A percentile compares a stretch with the other conserved stretches of the same genome.
These are phyloP conservation scores for Palythoa heliodiscus DNA, from an alignment of 92 coral and sea anemone genomes.

Conservation along the genomic window DNA sequence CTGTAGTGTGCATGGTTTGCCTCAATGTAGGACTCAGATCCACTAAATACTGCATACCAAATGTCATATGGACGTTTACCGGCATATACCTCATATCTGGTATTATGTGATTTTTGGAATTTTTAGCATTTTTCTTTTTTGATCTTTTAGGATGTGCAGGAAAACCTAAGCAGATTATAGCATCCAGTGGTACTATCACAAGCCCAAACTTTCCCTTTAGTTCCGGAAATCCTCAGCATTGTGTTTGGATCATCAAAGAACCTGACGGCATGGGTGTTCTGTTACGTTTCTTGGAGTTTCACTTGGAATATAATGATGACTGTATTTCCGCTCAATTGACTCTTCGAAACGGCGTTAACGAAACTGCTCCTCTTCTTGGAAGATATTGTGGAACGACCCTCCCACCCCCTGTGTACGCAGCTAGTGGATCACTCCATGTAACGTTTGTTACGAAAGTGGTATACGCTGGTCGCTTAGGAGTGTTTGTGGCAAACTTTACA, in stretches of 20 bases:
- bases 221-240: background rate
- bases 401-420: background rate
- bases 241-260: slow-evolving; percentile 15
- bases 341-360: slow-evolving; percentile 9
- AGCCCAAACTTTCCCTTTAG: slow-evolving; percentile 27
- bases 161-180: background rate
- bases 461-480: background rate
- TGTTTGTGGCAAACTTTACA: slow-evolving; percentile 18
- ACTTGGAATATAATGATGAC: slow-evolving; percentile 24
- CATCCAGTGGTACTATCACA: background rate
- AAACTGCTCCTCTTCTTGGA: slow-evolving; percentile 8
- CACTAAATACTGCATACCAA: too few relatives aligned
- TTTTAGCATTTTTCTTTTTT: background rate
- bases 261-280: slow-evolving; percentile 1
- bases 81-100: too few relatives aligned
- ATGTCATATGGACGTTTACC: too few relatives aligned
- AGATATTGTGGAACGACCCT: slow-evolving; percentile 19
- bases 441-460: slow-evolving; percentile 11
- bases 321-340: slow-evolving; percentile 9
- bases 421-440: background rate
- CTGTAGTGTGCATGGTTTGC: too few relatives aligned
- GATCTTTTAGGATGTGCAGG: background rate
- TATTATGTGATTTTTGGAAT: background rate
- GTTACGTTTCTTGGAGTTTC: background rate
- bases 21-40: too few relatives aligned